phyloP scores from a whole-genome alignment of 2,888 invertebrate genomes.

The Esperia sulphurella region DNA sequence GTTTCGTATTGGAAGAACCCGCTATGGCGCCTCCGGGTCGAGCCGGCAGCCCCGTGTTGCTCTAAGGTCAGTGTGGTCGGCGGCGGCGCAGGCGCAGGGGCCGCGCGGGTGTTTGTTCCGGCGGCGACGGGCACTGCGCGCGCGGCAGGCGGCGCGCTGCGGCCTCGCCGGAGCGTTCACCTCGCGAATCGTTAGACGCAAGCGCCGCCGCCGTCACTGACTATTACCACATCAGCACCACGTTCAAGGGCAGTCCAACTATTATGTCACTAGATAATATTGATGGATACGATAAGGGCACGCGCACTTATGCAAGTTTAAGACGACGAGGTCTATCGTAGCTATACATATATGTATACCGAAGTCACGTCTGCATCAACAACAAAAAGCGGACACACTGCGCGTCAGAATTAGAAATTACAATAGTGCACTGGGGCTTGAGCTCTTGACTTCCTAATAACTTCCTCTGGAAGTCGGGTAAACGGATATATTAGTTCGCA shows the following conservation, averaged over 20 bases:
- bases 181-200: slow-evolving; percentile 49
- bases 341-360: not conserved
- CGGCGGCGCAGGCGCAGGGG: slow-evolving; percentile 11
- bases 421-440: not conserved
- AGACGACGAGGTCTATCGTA: too few relatives aligned
- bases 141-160: slow-evolving; percentile 30
- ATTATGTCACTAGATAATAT: slow-evolving; percentile 50
- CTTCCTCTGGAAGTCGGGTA: slow-evolving; percentile 32
- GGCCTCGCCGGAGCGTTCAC: slow-evolving; percentile 72
- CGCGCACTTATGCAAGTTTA: not conserved
- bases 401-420: slow-evolving; percentile 1
- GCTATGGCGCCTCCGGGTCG: too few relatives aligned
- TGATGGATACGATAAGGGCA: slow-evolving; percentile 18
- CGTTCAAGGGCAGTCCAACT: slow-evolving; percentile 59
- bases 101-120: slow-evolving; percentile 22
- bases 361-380: too few relatives aligned
- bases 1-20: too few relatives aligned
- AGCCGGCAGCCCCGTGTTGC: too few relatives aligned
- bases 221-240: slow-evolving; percentile 48
- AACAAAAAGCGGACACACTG: too few relatives aligned
- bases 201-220: slow-evolving; percentile 35
- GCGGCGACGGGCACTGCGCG: slow-evolving; percentile 16
- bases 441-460: slow-evolving; percentile 22
- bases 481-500: slow-evolving; percentile 22
- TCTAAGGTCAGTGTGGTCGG: not conserved